A percentile compares a stretch with the other conserved stretches of the same genome.
Conservation (phyloP, 2,888 invertebrate species). For the Thalpophila matura region DNA sequence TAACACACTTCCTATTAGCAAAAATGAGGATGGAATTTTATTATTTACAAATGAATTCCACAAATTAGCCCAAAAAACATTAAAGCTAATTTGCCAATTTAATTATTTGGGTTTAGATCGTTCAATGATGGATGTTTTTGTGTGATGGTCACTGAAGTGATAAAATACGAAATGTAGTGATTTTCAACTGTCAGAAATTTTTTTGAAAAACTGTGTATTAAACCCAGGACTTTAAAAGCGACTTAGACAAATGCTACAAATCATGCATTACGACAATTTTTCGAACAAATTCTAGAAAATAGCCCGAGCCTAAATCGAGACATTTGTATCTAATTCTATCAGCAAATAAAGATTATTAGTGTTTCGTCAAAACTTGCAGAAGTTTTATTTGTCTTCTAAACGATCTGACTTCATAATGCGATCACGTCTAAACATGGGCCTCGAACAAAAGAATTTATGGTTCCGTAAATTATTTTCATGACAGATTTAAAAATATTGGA, state of each 20-base stretch:
- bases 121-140: background rate
- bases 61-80: too few relatives aligned
- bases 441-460: constrained; percentile 28
- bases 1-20: constrained; percentile 40
- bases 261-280: too few relatives aligned
- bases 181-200: too few relatives aligned
- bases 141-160: too few relatives aligned
- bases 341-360: constrained; percentile 12
- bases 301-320: background rate
- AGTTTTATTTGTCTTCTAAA: constrained; percentile 20
- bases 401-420: constrained; percentile 4
- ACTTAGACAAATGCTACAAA: too few relatives aligned
- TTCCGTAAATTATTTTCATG: constrained; percentile 28
- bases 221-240: too few relatives aligned
- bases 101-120: background rate
- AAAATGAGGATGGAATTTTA: constrained; percentile 52
- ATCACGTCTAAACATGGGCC: constrained; percentile 12
- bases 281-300: too few relatives aligned
- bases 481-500: constrained; percentile 21
- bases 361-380: background rate
- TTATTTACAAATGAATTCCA: constrained; percentile 20
- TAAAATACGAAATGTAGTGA: too few relatives aligned
- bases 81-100: background rate
- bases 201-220: too few relatives aligned
- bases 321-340: constrained; percentile 1